Base-by-base conservation (phyloP, 2,888 invertebrate species). In the Eristalis arbustorum region DNA sequence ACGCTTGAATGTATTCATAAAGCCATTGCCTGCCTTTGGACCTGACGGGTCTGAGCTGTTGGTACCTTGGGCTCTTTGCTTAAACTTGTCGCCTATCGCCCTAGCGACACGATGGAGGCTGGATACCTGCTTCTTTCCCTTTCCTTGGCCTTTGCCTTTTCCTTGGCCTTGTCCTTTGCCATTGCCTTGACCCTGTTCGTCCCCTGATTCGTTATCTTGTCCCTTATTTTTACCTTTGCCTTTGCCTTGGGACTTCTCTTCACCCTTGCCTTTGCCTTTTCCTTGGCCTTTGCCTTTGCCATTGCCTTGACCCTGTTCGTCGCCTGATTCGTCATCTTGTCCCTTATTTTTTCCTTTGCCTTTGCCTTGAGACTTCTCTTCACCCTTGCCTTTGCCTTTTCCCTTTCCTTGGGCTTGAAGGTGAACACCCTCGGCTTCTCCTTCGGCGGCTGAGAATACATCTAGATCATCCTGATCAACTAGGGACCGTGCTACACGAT, bases 161-260 rank as follows among this genome's bases (percentile, higher is more conserved):
- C 71, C 61, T 67, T 18, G 23, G 14, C 73, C 73, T 40, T n/a
- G n/a, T n/a, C n/a, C n/a, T n/a, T 59, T 66, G 0, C 76, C 63
- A 22, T 72, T 40, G 1, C 42, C 23, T 42, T 62, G 63, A 4
- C 37, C 40, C 23, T 49, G 49, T 23, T 42, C 42, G 3, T 40
- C 1, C 3, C 13, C 40, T 11, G 10, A 1, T 37, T 13, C 37
- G 8, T 37, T 6, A 13, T 40, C 40, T 3, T 40, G 13, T 13
- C 13, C 40, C 13, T 11, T 3, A 40, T 3, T 3, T 11, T 40
- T 40, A 13, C 40, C 40, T 14, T 40, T 6, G 10, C 40, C 40
- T 11, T 40, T 40, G 3, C 40, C 40, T 40, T 40, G 11, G 40
- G 3, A 14, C 40, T 40, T 40, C 13, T 40, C 40, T 40, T 40